phyloP scores from a whole-genome alignment of 2,888 invertebrate genomes.

The Polietes domitor region DNA sequence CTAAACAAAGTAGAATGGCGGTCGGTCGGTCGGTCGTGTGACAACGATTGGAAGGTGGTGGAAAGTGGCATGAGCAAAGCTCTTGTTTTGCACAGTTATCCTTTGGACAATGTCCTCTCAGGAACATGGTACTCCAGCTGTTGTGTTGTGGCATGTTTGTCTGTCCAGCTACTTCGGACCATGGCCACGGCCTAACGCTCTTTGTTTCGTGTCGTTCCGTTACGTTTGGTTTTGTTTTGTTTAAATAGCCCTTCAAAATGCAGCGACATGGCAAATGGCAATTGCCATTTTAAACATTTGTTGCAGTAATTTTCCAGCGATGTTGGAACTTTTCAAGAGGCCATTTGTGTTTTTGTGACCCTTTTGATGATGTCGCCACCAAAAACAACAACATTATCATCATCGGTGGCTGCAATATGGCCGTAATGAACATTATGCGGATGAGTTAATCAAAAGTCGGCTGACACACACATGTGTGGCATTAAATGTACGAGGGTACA shows the following conservation, averaged over 20 bases:
- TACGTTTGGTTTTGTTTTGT: conserved; percentile 40
- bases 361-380: conserved; percentile 48
- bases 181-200: conserved; percentile 9
- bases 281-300: conserved; percentile 63
- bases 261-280: conserved; percentile 51
- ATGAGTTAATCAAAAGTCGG: conserved; percentile 66
- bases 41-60: conserved; percentile 24
- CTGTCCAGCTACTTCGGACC: conserved; percentile 45
- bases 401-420: conserved; percentile 42
- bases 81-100: conserved; percentile 25
- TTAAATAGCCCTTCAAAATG: conserved; percentile 59
- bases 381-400: background rate
- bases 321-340: conserved; percentile 41
- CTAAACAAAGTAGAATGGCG: conserved; percentile 56
- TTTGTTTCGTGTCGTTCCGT: too few relatives aligned
- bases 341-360: conserved; percentile 12
- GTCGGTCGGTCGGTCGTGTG: background rate
- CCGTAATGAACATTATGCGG: conserved; percentile 68
- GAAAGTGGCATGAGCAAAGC: background rate
- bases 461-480: background rate
- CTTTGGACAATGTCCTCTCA: conserved; percentile 38
- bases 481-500: background rate
- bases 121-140: conserved; percentile 6
- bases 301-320: conserved; percentile 52
- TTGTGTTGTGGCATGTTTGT: conserved; percentile 17